Evolutionary conservation across 2,797 vertebrate genomes (phyloP).

Genomic region (Rhinichthys osculus): DNA sequence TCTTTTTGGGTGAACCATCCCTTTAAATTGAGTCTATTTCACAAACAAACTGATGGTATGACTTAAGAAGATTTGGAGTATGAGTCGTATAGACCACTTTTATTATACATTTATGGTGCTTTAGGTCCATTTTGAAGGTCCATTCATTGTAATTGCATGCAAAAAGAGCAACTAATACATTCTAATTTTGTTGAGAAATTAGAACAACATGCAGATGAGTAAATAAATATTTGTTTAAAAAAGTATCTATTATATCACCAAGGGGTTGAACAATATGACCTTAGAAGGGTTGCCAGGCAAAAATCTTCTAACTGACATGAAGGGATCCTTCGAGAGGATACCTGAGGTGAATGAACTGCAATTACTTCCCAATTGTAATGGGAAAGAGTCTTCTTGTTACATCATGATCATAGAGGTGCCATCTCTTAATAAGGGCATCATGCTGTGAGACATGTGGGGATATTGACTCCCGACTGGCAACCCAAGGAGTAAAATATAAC

Average conservation of each 20-base stretch:
- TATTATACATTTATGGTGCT: neutral
- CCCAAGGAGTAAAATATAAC: slow-evolving; percentile 41
- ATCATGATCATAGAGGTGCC: slow-evolving; percentile 48
- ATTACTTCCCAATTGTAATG: slow-evolving; percentile 38
- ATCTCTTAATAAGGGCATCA: slow-evolving; percentile 58
- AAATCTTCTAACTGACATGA: slow-evolving; percentile 12
- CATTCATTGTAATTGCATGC: neutral
- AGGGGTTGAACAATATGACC: neutral
- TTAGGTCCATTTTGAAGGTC: neutral
- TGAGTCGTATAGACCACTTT: neutral
- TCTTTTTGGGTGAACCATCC: neutral
- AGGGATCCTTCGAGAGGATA: slow-evolving; percentile 10
- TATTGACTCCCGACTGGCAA: slow-evolving; percentile 55
- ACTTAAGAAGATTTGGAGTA: neutral
- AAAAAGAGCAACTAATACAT: neutral
- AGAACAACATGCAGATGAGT: neutral
- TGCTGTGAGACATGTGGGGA: slow-evolving; percentile 47
- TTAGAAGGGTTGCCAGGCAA: neutral
- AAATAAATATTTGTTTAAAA: neutral
- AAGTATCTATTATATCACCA: neutral
- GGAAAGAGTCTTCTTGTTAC: slow-evolving; percentile 45
- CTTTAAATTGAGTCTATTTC: neutral
- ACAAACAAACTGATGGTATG: neutral
- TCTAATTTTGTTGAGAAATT: neutral
- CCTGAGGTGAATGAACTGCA: slow-evolving; percentile 28